Percentiles rank a stretch among this genome's conserved stretches.
These are phyloP conservation scores for Priocnemis perturbator DNA, from an alignment of 2,888 invertebrate species.

Conservation along the genomic window DNA sequence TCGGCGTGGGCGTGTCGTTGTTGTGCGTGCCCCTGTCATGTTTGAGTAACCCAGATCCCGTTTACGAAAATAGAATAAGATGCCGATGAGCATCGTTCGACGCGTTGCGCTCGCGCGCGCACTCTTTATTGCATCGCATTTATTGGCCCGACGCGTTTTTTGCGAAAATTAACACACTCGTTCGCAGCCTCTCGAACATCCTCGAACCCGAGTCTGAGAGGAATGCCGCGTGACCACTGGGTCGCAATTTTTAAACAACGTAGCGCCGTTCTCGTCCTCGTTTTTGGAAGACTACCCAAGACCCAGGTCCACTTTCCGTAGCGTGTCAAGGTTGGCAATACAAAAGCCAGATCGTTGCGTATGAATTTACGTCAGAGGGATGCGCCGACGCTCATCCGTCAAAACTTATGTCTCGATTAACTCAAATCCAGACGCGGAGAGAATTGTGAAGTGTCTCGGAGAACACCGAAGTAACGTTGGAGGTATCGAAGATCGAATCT, in stretches of 20 bases:
- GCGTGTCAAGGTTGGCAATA: constrained; percentile 48
- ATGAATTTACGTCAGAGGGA: too few species aligned
- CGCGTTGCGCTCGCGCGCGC: constrained; percentile 29
- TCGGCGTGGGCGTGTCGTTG: not conserved
- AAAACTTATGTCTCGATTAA: too few species aligned
- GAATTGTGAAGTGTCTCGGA: too few species aligned
- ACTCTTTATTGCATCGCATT: constrained; percentile 53
- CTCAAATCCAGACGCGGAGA: too few species aligned
- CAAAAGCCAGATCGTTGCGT: constrained; percentile 26
- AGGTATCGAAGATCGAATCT: too few species aligned
- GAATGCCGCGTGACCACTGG: too few species aligned
- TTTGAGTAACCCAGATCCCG: constrained; percentile 70
- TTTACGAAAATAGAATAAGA: constrained; percentile 68
- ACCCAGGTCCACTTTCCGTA: constrained; percentile 36
- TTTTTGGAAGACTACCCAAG: constrained; percentile 2
- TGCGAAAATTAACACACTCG: not conserved
- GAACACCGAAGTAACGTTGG: too few species aligned
- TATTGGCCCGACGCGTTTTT: constrained; percentile 40
- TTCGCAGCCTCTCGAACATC: too few species aligned
- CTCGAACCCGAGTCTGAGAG: too few species aligned
- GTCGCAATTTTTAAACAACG: not conserved
- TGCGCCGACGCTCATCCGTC: too few species aligned
- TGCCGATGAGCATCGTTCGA: constrained; percentile 49
- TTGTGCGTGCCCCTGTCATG: constrained; percentile 42
- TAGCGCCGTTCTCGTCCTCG: not conserved